Percentiles rank a stretch among this genome's conserved stretches.
phyloP scores from a whole-genome alignment of 2,797 vertebrate species.

The Hafferia zeledoni region DNA sequence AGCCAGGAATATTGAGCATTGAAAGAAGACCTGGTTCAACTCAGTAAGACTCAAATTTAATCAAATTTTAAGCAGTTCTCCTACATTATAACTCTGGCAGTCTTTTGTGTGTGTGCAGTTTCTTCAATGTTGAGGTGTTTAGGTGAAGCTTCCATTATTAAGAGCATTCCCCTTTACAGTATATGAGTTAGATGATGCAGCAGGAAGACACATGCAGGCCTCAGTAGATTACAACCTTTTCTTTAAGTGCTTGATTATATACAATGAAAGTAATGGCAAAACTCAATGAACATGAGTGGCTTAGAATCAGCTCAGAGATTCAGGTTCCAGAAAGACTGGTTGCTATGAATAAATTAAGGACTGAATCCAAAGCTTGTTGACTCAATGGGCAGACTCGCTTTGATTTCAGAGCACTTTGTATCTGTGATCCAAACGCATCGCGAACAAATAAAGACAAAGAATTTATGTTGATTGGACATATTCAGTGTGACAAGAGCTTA shows the following conservation, averaged over 20 bases:
- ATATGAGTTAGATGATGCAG: neutral
- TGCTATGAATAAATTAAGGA: constrained; percentile 18
- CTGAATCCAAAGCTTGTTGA: constrained; percentile 12
- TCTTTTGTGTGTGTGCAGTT: neutral
- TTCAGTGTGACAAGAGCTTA: constrained; percentile 52
- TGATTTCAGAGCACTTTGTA: neutral
- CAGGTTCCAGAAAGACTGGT: neutral
- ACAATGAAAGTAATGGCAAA: neutral
- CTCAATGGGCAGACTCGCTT: neutral
- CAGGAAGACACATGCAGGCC: neutral
- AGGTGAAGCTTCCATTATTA: neutral
- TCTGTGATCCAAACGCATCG: neutral
- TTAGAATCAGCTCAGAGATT: neutral
- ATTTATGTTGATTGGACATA: constrained; percentile 43
- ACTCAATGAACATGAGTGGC: neutral
- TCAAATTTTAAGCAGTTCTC: neutral
- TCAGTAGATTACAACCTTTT: neutral
- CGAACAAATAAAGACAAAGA: constrained; percentile 38
- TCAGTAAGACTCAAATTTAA: neutral
- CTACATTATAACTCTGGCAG: neutral
- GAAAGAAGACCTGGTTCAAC: neutral
- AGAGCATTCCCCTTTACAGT: neutral
- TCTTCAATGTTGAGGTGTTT: neutral
- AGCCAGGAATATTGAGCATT: neutral
- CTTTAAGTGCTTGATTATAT: neutral